These are phyloP conservation scores for Neolamprologus ventralis DNA, from an alignment of 2,113 vertebrate genomes.

Conservation along the genomic window DNA sequence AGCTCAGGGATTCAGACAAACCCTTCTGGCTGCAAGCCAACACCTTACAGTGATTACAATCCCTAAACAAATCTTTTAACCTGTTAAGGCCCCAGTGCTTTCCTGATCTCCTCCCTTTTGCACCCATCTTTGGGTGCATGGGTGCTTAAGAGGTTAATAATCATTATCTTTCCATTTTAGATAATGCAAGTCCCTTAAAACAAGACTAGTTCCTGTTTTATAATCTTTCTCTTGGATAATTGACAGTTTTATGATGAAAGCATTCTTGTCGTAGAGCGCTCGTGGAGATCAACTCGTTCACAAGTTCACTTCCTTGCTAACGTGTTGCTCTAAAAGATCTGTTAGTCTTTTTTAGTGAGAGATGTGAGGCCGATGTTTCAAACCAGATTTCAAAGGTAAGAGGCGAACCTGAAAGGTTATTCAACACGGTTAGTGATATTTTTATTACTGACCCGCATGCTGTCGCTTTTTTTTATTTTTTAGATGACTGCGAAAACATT, in stretches of 20 bases:
- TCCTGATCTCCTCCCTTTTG: background rate
- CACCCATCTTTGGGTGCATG: rapidly evolving
- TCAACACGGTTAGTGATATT: background rate
- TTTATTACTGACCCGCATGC: background rate
- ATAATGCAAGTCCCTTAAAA: background rate
- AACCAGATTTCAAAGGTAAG: background rate
- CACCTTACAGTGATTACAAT: background rate
- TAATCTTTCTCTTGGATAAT: background rate
- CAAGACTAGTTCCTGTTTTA: background rate
- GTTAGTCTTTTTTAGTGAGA: background rate
- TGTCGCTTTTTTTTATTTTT: background rate
- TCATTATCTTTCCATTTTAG: background rate
- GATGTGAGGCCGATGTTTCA: background rate
- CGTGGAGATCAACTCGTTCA: too few relatives aligned
- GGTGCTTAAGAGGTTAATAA: background rate
- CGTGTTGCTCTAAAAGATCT: background rate
- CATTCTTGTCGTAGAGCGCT: rapidly evolving
- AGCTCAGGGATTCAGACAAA: background rate
- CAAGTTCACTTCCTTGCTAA: too few relatives aligned
- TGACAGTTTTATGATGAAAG: background rate
- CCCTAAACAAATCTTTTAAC: background rate
- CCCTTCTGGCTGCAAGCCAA: background rate
- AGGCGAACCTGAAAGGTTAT: background rate
- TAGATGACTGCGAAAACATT: rapidly evolving
- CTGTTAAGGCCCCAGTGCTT: background rate